These are phyloP conservation scores for Apodemia hepburni DNA, from an alignment of 2,888 invertebrate species.

Conservation along the genomic window DNA sequence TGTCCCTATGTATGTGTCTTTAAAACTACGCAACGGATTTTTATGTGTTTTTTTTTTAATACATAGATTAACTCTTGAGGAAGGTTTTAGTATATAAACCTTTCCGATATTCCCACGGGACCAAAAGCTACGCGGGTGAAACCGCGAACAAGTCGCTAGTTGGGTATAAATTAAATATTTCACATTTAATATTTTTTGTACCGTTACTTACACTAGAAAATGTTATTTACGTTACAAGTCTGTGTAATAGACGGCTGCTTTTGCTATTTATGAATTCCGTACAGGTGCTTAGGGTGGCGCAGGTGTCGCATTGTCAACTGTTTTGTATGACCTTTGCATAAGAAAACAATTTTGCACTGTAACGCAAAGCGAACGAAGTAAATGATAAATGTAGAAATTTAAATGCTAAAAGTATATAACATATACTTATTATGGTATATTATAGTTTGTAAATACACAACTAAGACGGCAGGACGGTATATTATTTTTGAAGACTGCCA, in stretches of 20 bases:
- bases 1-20: no score
- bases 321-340: conserved; percentile 66
- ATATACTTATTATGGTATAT: no score
- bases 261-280: conserved; percentile 66
- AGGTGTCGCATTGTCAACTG: conserved; percentile 67
- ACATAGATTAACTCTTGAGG: no score
- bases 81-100: no score
- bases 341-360: conserved; percentile 47
- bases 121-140: no score
- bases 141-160: no score
- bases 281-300: conserved; percentile 60
- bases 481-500: background rate
- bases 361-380: conserved; percentile 3
- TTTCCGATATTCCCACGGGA: no score
- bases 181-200: background rate
- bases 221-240: conserved; percentile 30
- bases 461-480: background rate
- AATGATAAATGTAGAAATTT: background rate
- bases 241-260: conserved; percentile 44
- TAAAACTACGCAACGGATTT: no score
- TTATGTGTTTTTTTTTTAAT: no score
- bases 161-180: no score
- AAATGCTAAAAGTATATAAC: background rate
- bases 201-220: background rate
- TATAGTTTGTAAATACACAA: background rate